Evolutionary conservation across 2,113 vertebrate genomes (phyloP), one percentile per base, ranked within the genome.

Genomic region (Anolis sagrei): DNA sequence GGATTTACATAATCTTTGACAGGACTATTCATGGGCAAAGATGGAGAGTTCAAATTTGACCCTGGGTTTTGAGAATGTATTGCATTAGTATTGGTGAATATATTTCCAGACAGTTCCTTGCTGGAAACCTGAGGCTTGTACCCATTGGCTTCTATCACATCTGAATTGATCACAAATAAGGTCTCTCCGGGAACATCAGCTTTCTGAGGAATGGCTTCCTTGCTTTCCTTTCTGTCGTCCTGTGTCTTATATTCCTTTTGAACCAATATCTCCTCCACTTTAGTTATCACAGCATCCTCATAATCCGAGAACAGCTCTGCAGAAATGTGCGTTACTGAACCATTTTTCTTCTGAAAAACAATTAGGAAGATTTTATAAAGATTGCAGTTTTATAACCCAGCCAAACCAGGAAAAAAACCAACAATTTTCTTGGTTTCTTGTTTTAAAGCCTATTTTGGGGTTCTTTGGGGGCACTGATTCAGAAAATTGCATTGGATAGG

Each of bases 41-140:
- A 76, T n/a, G 85, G 25, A 7, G 68, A 25, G 18, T 70, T 76
- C 18, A 2, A 61, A 14, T 88, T 77, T 1, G 86, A 39, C 21
- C 21, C 66, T 0, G 73, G 4, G 2, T 64, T 0, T 0, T 90
- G 73, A 1, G 88, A 64, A 44, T 66, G 72, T 0, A 1, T 19
- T 25, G 14, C 89, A 36, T 88, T 61, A 0, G 77, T 34, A 2
- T 75, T 86, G 0, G 74, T 70, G 0, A 90, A 66, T 0, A 86
- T 74, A 0, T 81, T 91, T 2, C 29, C 92, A 25, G 4, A 51
- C 0, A 44, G 0, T 7, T 80, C 88, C 18, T 78, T 10, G 0
- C 10, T 5, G 0, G 91, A 94, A 78, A 87, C 76, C 82, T 97
- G 97, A 2, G 97, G 96, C 25, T 93, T 95, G 88, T 97, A 97